phyloP scores from a whole-genome alignment of 2,888 invertebrate genomes.

The Rotaria macrura region DNA sequence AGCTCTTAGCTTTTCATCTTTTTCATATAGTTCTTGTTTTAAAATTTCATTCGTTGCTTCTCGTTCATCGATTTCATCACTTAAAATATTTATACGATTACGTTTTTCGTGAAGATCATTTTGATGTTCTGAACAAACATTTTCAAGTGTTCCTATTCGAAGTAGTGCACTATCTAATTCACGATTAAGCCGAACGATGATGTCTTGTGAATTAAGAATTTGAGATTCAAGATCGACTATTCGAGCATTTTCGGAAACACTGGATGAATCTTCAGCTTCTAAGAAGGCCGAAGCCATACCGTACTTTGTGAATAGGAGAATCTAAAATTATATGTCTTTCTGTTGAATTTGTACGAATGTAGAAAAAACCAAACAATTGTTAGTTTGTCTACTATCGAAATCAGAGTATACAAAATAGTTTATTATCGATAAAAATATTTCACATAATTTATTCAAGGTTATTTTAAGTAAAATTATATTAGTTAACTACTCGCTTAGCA shows the following conservation, averaged over 20 bases:
- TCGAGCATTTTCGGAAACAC: not conserved
- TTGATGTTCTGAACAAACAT: not conserved
- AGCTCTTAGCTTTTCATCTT: not conserved
- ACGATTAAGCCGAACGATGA: not conserved
- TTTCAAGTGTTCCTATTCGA: not conserved
- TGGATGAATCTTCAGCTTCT: not conserved
- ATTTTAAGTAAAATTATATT: too few species aligned
- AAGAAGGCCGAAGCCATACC: not conserved
- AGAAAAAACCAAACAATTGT: too few species aligned
- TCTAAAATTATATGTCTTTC: too few species aligned
- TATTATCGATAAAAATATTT: too few species aligned
- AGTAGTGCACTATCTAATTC: constrained; percentile 15
- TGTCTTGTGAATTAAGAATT: constrained; percentile 19
- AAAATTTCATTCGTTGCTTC: not conserved
- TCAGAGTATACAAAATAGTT: too few species aligned
- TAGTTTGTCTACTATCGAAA: too few species aligned
- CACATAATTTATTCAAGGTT: too few species aligned
- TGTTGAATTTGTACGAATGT: too few species aligned
- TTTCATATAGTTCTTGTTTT: not conserved
- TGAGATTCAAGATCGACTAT: not conserved
- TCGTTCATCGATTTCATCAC: not conserved
- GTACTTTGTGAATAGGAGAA: too few species aligned
- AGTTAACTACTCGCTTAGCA: too few species aligned
- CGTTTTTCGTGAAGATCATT: not conserved
- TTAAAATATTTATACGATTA: not conserved